Conservation (phyloP, 2,113 vertebrate genomes). For the Zootoca vivipara region DNA sequence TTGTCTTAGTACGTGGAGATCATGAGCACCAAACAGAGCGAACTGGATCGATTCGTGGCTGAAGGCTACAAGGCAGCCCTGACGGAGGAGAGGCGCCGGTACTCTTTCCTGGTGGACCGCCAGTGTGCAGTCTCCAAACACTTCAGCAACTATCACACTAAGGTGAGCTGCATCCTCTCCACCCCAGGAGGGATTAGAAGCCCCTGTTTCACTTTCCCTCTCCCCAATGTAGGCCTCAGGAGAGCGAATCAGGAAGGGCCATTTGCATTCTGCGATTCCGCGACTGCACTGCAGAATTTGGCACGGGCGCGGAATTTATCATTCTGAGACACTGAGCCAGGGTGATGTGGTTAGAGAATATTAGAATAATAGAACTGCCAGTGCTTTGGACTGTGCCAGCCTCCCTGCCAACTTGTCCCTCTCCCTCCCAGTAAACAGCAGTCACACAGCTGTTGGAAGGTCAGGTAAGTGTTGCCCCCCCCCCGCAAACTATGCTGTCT, state of each 20-base stretch:
- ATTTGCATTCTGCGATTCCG: neutral
- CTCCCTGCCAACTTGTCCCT: too few relatives aligned
- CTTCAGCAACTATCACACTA: conserved; percentile 84
- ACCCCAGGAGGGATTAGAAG: neutral
- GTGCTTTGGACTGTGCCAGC: too few relatives aligned
- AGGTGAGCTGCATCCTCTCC: conserved; percentile 65
- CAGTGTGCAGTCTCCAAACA: conserved; percentile 86
- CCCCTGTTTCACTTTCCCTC: neutral
- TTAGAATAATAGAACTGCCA: neutral
- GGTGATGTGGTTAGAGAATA: neutral
- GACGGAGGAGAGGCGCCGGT: conserved; percentile 84
- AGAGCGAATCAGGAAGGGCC: neutral
- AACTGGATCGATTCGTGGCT: conserved; percentile 82
- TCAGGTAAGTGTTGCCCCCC: too few relatives aligned
- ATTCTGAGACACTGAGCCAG: neutral
- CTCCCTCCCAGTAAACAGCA: too few relatives aligned
- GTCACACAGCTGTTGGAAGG: too few relatives aligned
- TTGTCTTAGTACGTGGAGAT: conserved; percentile 81
- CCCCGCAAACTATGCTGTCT: neutral
- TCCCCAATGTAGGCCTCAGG: neutral
- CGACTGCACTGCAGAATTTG: neutral
- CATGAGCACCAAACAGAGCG: conserved; percentile 84
- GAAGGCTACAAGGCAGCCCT: conserved; percentile 83
- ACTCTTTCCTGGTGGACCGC: conserved; percentile 86
- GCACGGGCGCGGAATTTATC: neutral